Evolutionary conservation across 2,888 invertebrate species (phyloP), one percentile per base, ranked within the genome.

Genomic region (Portevinia maculata): DNA sequence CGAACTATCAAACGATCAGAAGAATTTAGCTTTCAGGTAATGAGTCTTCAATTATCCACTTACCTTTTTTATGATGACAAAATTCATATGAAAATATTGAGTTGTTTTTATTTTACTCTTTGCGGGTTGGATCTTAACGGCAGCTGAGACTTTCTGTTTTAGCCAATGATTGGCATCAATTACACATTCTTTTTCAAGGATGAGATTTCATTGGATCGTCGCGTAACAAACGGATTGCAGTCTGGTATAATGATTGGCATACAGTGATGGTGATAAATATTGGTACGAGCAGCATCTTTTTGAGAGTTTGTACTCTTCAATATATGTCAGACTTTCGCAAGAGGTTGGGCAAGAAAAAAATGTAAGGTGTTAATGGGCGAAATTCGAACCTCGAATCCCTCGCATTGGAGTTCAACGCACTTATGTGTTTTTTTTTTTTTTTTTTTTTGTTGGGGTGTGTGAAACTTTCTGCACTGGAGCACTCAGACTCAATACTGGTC

Each of bases 141-240:
- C 64, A 15, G n/a, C 17, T 52, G 8, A 11, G 28, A n/a, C 39
- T 64, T 52, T 28, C 62, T 52, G 50, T 30, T 64, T 17, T 9
- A 30, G 39, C 21, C 15, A 24, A 6, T 64, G 39, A 65, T 64
- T 52, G 41, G 65, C 30, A 52, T 65, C 52, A 52, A 52, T 65
- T 52, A 52, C 65, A 21, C n/a, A 65, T 52, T 65, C 65, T 41
- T 41, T 52, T 28, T 4, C 19, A 30, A 4, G n/a, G 28, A 65
- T 15, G 8, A 2, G 9, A 34, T 62, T 48, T 48, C n/a, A 48
- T 30, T 41, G 11, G 7, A 37, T 34, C 13, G 7, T n/a, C n/a
- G n/a, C n/a, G n/a, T n/a, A n/a, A 8, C 15, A 21, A 8, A 53
- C 32, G 24, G n/a, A 15, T 55, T 17, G 7, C n/a, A n/a, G n/a